Evolutionary conservation across 2,797 vertebrate genomes (phyloP), one percentile per base, ranked within the genome.

Genomic region (Tamandua tetradactyla): DNA sequence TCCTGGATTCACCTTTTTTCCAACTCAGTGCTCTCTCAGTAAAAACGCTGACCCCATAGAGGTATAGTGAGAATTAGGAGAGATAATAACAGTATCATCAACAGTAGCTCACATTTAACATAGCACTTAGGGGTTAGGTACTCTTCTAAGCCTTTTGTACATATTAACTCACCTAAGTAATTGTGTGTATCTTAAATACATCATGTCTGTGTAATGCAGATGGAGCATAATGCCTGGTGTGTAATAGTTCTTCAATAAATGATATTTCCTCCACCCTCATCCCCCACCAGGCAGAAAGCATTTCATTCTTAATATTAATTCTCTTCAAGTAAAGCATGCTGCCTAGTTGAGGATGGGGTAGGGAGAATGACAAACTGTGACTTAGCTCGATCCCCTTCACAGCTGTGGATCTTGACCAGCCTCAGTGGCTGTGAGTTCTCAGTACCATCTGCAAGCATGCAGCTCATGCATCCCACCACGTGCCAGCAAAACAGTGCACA

Each of bases 261-360:
- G 59, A 66, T 69, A 59, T 61, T 86, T 91, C 40, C 30, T 82
- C 47, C 17, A 27, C 44, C 55, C 13, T 87, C 42, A 66, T 69
- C 62, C 18, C 62, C 57, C 10, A 57, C 32, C 9, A 40, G 44
- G 37, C 72, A 71, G 85, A 74, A 88, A 47, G 40, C 55, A 84
- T 92, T 90, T 68, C 66, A 90, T 61, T 95, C 37, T 22, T 68
- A 44, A 88, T 82, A 89, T 66, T 66, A 89, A 86, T 74, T 84
- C 40, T 40, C 52, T 85, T 92, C 71, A 95, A 92, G 44, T 18
- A 87, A 90, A 85, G 44, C 18, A 27, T 86, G 55, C 74, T 95
- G 30, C 69, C 74, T 80, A 25, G 69, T 49, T 66, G 61, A 30
- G 37, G 52, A 1, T 66, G 1, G 17, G 7, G 11, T 42, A 10